These are phyloP conservation scores for Drosophila atroscutellata DNA, from an alignment of 2,888 invertebrate species.

Conservation along the genomic window DNA sequence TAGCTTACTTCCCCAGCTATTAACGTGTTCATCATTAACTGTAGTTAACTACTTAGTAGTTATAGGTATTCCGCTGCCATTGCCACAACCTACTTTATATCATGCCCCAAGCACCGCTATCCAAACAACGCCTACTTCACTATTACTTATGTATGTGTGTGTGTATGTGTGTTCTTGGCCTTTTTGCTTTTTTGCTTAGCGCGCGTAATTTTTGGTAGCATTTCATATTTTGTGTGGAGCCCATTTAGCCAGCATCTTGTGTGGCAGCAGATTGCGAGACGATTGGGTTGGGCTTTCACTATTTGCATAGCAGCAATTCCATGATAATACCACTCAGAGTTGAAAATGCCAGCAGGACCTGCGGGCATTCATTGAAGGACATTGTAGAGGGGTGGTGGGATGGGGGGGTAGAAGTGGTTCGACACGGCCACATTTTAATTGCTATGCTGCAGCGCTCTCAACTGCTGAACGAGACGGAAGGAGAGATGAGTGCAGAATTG, in stretches of 20 bases:
- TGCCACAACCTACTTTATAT: conserved; percentile 22
- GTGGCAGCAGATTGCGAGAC: conserved; percentile 18
- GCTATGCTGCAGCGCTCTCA: conserved; percentile 49
- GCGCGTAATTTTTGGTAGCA: conserved; percentile 26
- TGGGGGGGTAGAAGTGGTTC: not conserved
- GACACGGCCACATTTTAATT: conserved; percentile 64
- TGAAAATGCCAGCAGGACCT: conserved; percentile 35
- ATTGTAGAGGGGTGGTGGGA: conserved; percentile 4
- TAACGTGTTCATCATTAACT: conserved; percentile 14
- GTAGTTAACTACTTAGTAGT: conserved; percentile 12
- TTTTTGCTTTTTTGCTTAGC: conserved; percentile 3
- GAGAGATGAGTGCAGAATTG: conserved; percentile 39
- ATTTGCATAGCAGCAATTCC: conserved; percentile 78
- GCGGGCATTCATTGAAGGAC: conserved; percentile 61
- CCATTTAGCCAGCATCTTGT: conserved; percentile 30
- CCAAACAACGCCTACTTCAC: not conserved
- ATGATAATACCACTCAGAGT: conserved; percentile 47
- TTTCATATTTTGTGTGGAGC: conserved; percentile 20
- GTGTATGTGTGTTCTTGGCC: conserved; percentile 1
- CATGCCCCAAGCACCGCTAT: not conserved
- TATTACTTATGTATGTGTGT: not conserved
- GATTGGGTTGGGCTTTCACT: conserved; percentile 28
- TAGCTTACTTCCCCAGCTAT: not conserved
- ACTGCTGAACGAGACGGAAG: not conserved
- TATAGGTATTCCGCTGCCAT: conserved; percentile 1